Conservation (phyloP, 1,140 invertebrate genomes). For the Pollicipes pollicipes region DNA sequence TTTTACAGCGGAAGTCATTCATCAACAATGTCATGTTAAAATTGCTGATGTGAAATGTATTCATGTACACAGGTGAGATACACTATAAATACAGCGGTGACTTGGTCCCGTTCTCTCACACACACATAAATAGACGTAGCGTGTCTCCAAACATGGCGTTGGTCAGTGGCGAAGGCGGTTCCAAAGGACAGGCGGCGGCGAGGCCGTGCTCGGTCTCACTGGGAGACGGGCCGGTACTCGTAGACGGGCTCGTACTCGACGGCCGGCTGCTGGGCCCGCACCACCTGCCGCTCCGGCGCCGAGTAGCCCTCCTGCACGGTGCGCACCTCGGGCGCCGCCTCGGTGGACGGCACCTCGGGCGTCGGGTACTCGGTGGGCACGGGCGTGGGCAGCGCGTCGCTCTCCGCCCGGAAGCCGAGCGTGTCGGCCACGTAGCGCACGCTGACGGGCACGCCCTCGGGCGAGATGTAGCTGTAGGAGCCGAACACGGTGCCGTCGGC, state of each 20-base stretch:
- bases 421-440: constrained; percentile 36
- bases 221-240: background rate
- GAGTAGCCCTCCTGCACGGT: background rate
- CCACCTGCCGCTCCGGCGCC: background rate
- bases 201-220: background rate
- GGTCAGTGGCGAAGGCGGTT: too few relatives aligned
- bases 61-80: too few relatives aligned
- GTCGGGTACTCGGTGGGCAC: background rate
- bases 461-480: constrained; percentile 45
- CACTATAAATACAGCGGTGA: too few relatives aligned
- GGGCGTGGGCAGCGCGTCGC: constrained; percentile 12
- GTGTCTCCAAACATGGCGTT: too few relatives aligned
- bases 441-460: constrained; percentile 41
- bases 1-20: too few relatives aligned
- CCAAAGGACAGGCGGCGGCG: too few relatives aligned
- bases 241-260: background rate
- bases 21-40: too few relatives aligned
- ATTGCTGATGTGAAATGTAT: too few relatives aligned
- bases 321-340: background rate
- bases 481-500: constrained; percentile 33
- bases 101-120: too few relatives aligned
- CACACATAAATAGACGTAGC: too few relatives aligned
- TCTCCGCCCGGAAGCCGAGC: constrained; percentile 12
- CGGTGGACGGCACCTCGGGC: background rate
- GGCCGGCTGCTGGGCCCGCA: background rate